Conservation (phyloP, 2,797 vertebrate species). For the Rhynchonycteris naso region DNA sequence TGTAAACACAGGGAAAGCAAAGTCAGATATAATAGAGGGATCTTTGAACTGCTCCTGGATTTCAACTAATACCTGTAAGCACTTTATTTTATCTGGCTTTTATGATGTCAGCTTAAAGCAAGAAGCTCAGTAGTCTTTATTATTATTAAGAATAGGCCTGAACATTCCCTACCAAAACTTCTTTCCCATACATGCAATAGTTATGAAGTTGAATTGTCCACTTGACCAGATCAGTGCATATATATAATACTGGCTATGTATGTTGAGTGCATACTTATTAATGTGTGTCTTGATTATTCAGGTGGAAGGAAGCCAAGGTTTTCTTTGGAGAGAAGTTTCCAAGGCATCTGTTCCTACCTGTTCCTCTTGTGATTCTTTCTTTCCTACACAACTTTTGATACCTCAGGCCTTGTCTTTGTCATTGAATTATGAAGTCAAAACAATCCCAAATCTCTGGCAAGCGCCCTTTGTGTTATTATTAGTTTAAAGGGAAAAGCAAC, state of each 20-base stretch:
- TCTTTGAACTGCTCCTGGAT: conserved; percentile 47
- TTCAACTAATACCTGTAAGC: conserved; percentile 53
- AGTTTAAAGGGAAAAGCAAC: conserved; percentile 37
- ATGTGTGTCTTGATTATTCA: background rate
- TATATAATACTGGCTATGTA: background rate
- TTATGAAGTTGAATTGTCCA: conserved; percentile 16
- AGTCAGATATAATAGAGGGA: conserved; percentile 39
- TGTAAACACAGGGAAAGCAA: conserved; percentile 44
- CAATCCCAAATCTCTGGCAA: background rate
- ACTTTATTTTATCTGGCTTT: conserved; percentile 60
- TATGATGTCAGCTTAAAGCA: conserved; percentile 48
- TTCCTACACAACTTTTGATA: conserved; percentile 40
- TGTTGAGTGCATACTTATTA: background rate
- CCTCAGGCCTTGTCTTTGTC: conserved; percentile 56
- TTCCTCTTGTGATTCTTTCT: conserved; percentile 3
- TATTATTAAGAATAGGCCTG: conserved; percentile 57
- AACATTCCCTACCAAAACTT: conserved; percentile 33
- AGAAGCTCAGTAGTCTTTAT: conserved; percentile 45
- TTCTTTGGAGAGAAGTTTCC: conserved; percentile 51
- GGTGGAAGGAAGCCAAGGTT: conserved; percentile 19
- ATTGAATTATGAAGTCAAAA: conserved; percentile 65
- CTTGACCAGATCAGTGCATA: background rate
- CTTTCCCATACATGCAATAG: background rate
- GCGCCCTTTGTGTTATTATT: conserved; percentile 42
- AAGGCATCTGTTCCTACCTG: background rate